Evolutionary conservation across 2,113 vertebrate species (phyloP), one percentile per base, ranked within the genome.

Genomic region (Paradoxurus hermaphroditus): DNA sequence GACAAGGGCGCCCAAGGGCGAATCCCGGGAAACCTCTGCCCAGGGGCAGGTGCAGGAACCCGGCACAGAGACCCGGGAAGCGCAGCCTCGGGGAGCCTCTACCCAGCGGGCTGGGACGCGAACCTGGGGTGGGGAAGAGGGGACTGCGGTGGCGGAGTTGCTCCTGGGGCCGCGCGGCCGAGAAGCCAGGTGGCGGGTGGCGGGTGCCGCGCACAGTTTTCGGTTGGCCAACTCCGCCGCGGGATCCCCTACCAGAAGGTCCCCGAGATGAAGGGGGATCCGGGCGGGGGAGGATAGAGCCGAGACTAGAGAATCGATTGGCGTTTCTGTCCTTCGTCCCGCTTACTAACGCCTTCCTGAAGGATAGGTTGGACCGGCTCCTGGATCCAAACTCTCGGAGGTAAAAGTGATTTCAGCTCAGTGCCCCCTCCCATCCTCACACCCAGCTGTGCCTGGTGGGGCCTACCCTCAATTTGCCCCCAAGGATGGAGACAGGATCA

Each of bases 151-250:
- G 29, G 3, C 34, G 25, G 19, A 4, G 53, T 11, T 0, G 62
- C 51, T 18, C 27, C 4, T 0, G 49, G 31, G n/a, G 51, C 84
- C 97, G 75, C 95, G 97, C 15, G 96, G 46, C 86, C 11, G 2
- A 15, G 3, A 12, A 29, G 62, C 62, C 0, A 36, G 4, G 73
- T 34, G 75, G 75, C 70, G 41, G 4, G 73, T 34, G 75, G 75
- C 70, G 81, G 62, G 90, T 53, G 92, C 67, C 51, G 0, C 51
- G 56, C 87, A 1, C 81, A 31, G 10, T 39, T 34, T 94, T 92
- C 98, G 19, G 97, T 97, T 98, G 94, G 88, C 25, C 94, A 25
- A 85, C 41, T 67, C 7, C 3, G n/a, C 31, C 29, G 46, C 11
- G 3, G 62, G 29, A 72, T 34, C 36, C 39, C 73, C 81, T 34